Percentiles rank a stretch among this genome's conserved stretches.
Evolutionary conservation across 2,113 vertebrate species (phyloP).

Genomic region (Hoplias malabaricus): DNA sequence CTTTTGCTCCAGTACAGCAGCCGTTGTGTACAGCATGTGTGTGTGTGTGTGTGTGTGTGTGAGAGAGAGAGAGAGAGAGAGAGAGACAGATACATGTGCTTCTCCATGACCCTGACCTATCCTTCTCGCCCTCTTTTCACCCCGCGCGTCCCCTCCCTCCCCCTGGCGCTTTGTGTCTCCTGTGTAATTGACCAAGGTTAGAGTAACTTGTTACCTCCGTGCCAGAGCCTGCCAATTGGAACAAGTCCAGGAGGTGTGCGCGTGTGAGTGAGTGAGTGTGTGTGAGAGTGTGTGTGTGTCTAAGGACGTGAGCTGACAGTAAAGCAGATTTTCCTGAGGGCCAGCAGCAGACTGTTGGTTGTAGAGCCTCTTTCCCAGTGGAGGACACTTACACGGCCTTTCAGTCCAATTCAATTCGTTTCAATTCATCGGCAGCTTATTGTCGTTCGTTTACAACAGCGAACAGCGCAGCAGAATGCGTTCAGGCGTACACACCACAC

Average conservation of each 20-base stretch:
- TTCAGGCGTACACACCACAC: no score
- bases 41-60: neutral
- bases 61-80: no score
- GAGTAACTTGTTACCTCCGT: constrained; percentile 30
- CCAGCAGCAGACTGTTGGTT: neutral
- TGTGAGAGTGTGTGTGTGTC: neutral
- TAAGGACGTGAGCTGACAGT: neutral
- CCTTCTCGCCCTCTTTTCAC: neutral
- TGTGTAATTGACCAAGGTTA: constrained; percentile 37
- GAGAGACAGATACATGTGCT: neutral
- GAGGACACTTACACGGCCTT: neutral
- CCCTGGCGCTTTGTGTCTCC: constrained; percentile 18
- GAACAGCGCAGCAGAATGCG: neutral
- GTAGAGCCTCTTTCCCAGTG: neutral
- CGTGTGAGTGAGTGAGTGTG: neutral
- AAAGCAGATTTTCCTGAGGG: constrained; percentile 18
- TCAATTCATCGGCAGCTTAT: neutral
- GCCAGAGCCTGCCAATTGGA: constrained; percentile 26
- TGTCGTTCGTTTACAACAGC: neutral
- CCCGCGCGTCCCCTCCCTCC: constrained; percentile 1
- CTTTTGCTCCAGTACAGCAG: neutral
- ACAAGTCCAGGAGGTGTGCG: neutral
- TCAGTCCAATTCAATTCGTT: neutral
- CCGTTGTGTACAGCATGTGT: neutral
- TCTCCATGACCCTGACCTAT: constrained; percentile 21